A percentile compares a stretch with the other conserved stretches of the same genome.
Evolutionary conservation across 2,113 vertebrate species (phyloP).

Genomic region (Orthonyx spaldingii): DNA sequence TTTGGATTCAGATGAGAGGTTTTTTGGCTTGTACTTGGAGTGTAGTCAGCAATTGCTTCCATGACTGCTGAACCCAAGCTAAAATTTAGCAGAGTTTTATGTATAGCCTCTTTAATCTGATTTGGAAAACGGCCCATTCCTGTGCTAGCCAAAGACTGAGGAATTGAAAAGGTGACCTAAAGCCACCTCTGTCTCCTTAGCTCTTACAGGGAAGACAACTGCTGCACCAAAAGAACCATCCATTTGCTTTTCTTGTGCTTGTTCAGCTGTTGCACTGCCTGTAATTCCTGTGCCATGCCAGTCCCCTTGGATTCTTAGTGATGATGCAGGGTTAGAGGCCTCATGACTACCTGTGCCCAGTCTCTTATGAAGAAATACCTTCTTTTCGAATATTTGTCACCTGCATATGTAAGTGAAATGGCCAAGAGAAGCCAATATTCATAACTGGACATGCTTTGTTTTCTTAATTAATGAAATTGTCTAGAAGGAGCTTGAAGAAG

Average conservation of each 20-base stretch:
- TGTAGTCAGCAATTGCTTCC: constrained; percentile 38
- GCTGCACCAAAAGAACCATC: not conserved
- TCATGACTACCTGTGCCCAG: not conserved
- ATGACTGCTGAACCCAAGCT: not conserved
- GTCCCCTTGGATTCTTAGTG: not conserved
- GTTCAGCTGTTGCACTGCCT: not conserved
- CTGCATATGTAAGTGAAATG: not conserved
- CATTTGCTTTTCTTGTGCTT: not conserved
- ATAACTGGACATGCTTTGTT: not conserved
- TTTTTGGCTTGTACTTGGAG: constrained; percentile 10
- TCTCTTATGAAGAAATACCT: not conserved
- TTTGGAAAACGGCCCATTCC: constrained; percentile 7
- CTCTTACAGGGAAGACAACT: not conserved
- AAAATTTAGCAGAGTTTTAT: constrained; percentile 2
- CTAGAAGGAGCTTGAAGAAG: not conserved
- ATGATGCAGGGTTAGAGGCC: not conserved
- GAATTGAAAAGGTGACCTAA: constrained; percentile 15
- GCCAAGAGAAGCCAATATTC: not conserved
- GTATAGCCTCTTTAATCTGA: constrained; percentile 5
- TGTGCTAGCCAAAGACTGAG: not conserved
- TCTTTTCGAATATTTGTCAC: not conserved
- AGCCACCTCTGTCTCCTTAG: not conserved
- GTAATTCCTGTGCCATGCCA: not conserved
- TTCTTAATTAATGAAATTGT: not conserved
- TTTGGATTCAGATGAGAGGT: constrained; percentile 25